Percentiles rank a stretch among this genome's conserved stretches.
phyloP scores from a whole-genome alignment of 1,140 invertebrate genomes.

The Lepidurus packardi region DNA sequence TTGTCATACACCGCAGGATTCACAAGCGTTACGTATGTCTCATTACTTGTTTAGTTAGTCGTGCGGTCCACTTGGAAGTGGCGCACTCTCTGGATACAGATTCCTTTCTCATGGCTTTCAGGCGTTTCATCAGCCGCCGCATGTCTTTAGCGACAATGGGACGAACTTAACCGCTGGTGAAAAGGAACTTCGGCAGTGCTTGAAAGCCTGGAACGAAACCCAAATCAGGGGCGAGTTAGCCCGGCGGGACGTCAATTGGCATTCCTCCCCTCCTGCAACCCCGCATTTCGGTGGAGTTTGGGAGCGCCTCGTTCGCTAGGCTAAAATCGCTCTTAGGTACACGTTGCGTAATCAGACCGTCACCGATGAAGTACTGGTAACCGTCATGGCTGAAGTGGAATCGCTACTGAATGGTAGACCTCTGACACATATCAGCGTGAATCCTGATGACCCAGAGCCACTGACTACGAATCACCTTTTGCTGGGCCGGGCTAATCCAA shows the following conservation, averaged over 20 bases:
- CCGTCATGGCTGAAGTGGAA: conserved; percentile 32
- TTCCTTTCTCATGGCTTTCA: too few species aligned
- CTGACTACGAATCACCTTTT: conserved; percentile 35
- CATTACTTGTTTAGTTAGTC: conserved; percentile 44
- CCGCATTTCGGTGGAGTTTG: background rate
- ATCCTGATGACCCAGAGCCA: conserved; percentile 23
- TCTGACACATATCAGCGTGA: conserved; percentile 28
- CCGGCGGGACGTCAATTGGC: background rate
- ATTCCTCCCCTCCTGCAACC: conserved; percentile 8
- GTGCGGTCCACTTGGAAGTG: conserved; percentile 38
- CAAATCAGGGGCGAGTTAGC: background rate
- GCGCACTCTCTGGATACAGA: conserved; percentile 34
- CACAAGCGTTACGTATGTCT: conserved; percentile 37
- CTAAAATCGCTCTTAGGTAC: background rate
- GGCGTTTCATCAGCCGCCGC: too few species aligned
- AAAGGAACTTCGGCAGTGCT: background rate
- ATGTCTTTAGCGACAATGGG: conserved; percentile 39
- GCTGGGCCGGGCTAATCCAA: conserved; percentile 16
- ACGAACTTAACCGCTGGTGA: conserved; percentile 37
- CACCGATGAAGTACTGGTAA: conserved; percentile 30
- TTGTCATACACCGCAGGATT: conserved; percentile 30
- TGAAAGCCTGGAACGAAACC: background rate
- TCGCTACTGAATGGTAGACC: conserved; percentile 32
- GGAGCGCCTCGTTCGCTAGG: conserved; percentile 22
- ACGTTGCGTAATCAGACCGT: background rate